phyloP scores from a whole-genome alignment of 2,888 invertebrate genomes.

The Lasioglossum figueresi region DNA sequence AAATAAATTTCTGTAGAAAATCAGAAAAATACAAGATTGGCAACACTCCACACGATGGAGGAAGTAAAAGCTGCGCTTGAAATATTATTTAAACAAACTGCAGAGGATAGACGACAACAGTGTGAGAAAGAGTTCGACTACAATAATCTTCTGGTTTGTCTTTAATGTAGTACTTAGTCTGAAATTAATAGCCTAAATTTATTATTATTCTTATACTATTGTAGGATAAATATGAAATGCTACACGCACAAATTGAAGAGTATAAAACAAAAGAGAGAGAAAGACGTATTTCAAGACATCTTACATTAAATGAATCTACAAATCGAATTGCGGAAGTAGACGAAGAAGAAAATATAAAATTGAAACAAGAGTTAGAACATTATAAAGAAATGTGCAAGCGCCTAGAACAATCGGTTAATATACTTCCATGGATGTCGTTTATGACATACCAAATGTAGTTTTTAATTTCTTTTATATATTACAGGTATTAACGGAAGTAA shows the following conservation, averaged over 20 bases:
- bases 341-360: slow-evolving; percentile 56
- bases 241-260: slow-evolving; percentile 58
- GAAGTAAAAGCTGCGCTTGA: slow-evolving; percentile 92
- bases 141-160: slow-evolving; percentile 82
- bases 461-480: slow-evolving; percentile 6
- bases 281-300: slow-evolving; percentile 17
- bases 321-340: slow-evolving; percentile 85
- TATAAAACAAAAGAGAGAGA: slow-evolving; percentile 43
- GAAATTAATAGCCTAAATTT: background rate
- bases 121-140: slow-evolving; percentile 73
- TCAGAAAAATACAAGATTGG: slow-evolving; percentile 89
- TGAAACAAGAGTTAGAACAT: slow-evolving; percentile 71
- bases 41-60: slow-evolving; percentile 89
- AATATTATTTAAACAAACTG: slow-evolving; percentile 87
- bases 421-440: background rate
- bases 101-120: slow-evolving; percentile 85
- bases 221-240: slow-evolving; percentile 64
- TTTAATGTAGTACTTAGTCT: background rate
- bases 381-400: slow-evolving; percentile 58
- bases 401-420: slow-evolving; percentile 34
- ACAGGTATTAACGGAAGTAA: slow-evolving; percentile 35
- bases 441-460: background rate
- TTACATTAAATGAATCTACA: background rate
- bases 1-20: slow-evolving; percentile 84
- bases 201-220: slow-evolving; percentile 26